These are phyloP conservation scores for Ctenosaura bakeri DNA, from an alignment of 2,797 vertebrate genomes.

Conservation along the genomic window DNA sequence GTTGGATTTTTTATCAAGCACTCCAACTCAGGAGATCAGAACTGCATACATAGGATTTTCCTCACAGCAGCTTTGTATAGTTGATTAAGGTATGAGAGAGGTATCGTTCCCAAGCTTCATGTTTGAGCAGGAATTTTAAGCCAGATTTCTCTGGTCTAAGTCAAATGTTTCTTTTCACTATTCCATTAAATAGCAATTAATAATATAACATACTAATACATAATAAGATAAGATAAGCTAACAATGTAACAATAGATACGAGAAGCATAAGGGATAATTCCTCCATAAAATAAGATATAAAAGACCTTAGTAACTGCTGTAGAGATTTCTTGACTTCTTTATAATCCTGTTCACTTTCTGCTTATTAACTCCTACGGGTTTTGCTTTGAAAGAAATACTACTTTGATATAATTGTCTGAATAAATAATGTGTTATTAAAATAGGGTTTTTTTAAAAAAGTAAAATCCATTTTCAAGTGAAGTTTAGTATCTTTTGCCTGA, in stretches of 20 bases:
- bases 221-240: background rate
- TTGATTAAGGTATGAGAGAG: background rate
- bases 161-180: background rate
- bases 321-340: background rate
- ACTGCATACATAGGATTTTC: too few species aligned
- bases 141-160: background rate
- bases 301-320: background rate
- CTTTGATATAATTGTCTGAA: background rate
- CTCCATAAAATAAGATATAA: background rate
- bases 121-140: background rate
- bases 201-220: too few species aligned
- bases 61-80: background rate
- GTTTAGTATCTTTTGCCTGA: background rate
- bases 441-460: background rate
- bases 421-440: background rate
- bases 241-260: background rate
- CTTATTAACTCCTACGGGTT: slow-evolving; percentile 5
- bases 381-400: background rate
- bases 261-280: fast-evolving
- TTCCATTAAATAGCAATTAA: background rate
- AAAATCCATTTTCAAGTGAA: slow-evolving; percentile 20
- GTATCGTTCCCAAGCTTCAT: background rate
- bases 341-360: background rate
- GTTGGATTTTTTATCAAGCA: background rate
- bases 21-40: background rate